Base-by-base conservation (phyloP, 2,113 vertebrate genomes). In the Numenius arquata region DNA sequence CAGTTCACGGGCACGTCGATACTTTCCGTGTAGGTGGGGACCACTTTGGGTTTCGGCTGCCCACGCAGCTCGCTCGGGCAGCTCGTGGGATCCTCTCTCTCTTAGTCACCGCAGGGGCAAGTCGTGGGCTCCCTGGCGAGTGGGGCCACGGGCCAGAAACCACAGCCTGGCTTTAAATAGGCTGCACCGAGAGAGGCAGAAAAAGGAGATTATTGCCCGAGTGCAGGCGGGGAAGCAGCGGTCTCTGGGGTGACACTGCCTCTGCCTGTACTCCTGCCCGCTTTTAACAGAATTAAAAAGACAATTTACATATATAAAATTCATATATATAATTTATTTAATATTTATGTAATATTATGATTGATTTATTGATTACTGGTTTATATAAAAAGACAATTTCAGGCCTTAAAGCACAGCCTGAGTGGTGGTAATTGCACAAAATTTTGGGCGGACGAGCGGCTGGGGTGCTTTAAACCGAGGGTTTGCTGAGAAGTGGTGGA, bases 1-100 rank as follows among this genome's bases (percentile, higher is more conserved):
- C 93, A 87, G 83, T 23, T 22, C 1, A 53, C 66, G 77, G 88
- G 65, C 71, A 6, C 7, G 58, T 47, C 13, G 2, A 48, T 52
- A 74, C 9, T 96, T 95, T 80, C 91, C 5, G 68, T 76, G 93
- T 95, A 89, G 91, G 95, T 89, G 96, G 74, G 83, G 68, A 62
- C 9, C 36, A n/a, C 8, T 34, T 21, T 38, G 86, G 93, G 83
- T 95, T 95, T 95, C 84, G 47, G 50, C 95, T 94, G 93, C 95
- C 93, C 56, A 79, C 93, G 0, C 12, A 0, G 5, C 52, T 55
- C 7, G 73, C 77, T 55, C 67, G 15, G 1, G 83, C 71, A 68
- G 79, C 89, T 88, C 4, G 26, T 25, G 89, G 93, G 63, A 55
- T 84, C 75, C 72, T 23, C 40, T 47, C 82, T 71, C 3, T 73